phyloP scores from a whole-genome alignment of 1,140 invertebrate genomes.

The Oppia nitens region DNA sequence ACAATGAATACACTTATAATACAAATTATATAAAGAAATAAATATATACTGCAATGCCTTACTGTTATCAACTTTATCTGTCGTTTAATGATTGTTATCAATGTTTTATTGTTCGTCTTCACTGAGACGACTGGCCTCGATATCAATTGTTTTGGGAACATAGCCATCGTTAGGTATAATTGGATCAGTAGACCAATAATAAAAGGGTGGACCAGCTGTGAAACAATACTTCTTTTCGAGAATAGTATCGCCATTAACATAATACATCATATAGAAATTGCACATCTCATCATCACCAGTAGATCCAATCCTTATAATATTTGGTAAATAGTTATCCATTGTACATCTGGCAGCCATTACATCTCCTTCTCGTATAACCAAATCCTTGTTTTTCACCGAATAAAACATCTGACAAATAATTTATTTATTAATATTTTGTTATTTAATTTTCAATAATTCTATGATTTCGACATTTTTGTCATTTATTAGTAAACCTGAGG shows the following conservation, averaged over 20 bases:
- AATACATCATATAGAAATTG: constrained; percentile 99
- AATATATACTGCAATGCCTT: too few relatives aligned
- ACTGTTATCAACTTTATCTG: too few relatives aligned
- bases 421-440: constrained; percentile 9
- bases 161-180: constrained; percentile 44
- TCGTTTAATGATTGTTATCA: neutral
- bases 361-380: constrained; percentile 46
- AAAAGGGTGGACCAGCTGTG: constrained; percentile 56
- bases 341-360: constrained; percentile 72
- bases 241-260: constrained; percentile 61
- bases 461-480: too few relatives aligned
- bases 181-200: constrained; percentile 49
- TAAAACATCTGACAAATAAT: constrained; percentile 64
- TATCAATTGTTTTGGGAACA: neutral
- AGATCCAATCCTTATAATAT: constrained; percentile 50
- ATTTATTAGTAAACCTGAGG: constrained; percentile 51
- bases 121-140: neutral
- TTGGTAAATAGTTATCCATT: constrained; percentile 53
- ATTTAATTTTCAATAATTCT: too few relatives aligned
- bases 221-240: constrained; percentile 71
- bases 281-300: constrained; percentile 97
- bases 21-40: too few relatives aligned
- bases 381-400: constrained; percentile 43
- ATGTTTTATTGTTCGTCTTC: neutral
- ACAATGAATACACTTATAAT: too few relatives aligned